These are phyloP conservation scores for Galerucella pusilla DNA, from an alignment of 2,888 invertebrate species.

Conservation along the genomic window DNA sequence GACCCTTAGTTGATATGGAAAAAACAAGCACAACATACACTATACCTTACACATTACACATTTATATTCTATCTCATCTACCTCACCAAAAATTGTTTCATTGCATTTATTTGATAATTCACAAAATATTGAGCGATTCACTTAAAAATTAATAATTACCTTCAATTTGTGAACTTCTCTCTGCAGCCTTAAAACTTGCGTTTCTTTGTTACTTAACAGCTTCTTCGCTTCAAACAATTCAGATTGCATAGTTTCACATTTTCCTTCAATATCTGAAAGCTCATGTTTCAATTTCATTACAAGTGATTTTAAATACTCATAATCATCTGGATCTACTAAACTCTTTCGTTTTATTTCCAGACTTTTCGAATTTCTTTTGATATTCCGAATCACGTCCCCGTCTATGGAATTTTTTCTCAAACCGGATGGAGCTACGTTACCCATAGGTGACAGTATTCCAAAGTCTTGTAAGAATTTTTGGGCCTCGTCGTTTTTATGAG, in stretches of 20 bases:
- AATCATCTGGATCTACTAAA: conserved; percentile 56
- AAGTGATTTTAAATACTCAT: conserved; percentile 59
- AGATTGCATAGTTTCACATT: conserved; percentile 66
- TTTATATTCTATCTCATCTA: too few relatives aligned
- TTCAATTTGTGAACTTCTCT: conserved; percentile 78
- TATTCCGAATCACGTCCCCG: conserved; percentile 53
- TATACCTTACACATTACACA: too few relatives aligned
- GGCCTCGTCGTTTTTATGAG: conserved; percentile 53
- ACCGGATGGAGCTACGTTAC: conserved; percentile 58
- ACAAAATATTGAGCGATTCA: not conserved
- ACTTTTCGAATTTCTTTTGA: conserved; percentile 57
- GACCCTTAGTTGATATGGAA: too few relatives aligned
- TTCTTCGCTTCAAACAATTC: conserved; percentile 70
- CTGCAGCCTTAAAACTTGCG: conserved; percentile 71
- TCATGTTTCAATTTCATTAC: conserved; percentile 66
- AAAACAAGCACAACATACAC: too few relatives aligned
- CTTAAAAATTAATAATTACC: conserved; percentile 61
- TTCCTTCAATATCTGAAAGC: conserved; percentile 66
- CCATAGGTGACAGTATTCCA: conserved; percentile 61
- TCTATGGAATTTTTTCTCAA: conserved; percentile 55
- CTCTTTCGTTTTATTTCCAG: conserved; percentile 53
- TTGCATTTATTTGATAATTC: too few relatives aligned
- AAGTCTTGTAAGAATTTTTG: conserved; percentile 63
- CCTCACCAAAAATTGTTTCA: too few relatives aligned
- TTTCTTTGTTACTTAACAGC: conserved; percentile 68